Percentiles rank a stretch among this genome's conserved stretches.
These are phyloP conservation scores for Danio kyathit DNA, from an alignment of 2,797 vertebrate species.

Conservation along the genomic window DNA sequence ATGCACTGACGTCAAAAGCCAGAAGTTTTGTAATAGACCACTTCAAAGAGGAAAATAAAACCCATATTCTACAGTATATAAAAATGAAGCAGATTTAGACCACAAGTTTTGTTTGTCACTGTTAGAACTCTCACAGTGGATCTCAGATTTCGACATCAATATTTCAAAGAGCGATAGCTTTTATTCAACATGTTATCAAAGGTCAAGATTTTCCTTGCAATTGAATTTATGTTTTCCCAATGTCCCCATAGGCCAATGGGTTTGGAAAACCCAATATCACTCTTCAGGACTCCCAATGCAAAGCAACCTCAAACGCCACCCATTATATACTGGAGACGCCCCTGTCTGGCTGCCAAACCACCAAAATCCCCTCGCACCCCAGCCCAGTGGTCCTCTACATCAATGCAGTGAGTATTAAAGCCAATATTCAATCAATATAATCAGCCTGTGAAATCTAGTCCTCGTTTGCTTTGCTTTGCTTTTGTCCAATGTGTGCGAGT, in stretches of 20 bases:
- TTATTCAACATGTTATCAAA: conserved; percentile 11
- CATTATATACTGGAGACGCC: conserved; percentile 94
- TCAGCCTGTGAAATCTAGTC: background rate
- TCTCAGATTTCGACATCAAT: conserved; percentile 5
- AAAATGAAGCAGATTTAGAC: conserved; percentile 63
- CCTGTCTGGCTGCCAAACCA: conserved; percentile 86
- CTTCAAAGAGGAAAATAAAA: conserved; percentile 74
- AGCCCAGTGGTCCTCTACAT: conserved; percentile 81
- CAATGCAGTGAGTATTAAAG: conserved; percentile 87
- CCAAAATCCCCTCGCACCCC: conserved; percentile 65
- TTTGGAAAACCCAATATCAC: conserved; percentile 86
- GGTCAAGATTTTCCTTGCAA: background rate
- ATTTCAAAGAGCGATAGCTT: background rate
- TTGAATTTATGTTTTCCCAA: conserved; percentile 49
- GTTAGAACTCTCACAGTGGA: background rate
- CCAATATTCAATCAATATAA: conserved; percentile 24
- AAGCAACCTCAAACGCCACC: conserved; percentile 88
- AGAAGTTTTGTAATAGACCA: conserved; percentile 66
- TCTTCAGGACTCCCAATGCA: conserved; percentile 89
- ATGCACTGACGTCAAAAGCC: conserved; percentile 62
- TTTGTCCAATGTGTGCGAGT: background rate
- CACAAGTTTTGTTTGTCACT: conserved; percentile 72
- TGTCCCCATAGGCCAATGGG: conserved; percentile 80
- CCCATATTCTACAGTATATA: conserved; percentile 66
- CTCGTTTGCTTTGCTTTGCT: background rate